Evolutionary conservation across 1,140 invertebrate species (phyloP).

Genomic region (Orius insidiosus): DNA sequence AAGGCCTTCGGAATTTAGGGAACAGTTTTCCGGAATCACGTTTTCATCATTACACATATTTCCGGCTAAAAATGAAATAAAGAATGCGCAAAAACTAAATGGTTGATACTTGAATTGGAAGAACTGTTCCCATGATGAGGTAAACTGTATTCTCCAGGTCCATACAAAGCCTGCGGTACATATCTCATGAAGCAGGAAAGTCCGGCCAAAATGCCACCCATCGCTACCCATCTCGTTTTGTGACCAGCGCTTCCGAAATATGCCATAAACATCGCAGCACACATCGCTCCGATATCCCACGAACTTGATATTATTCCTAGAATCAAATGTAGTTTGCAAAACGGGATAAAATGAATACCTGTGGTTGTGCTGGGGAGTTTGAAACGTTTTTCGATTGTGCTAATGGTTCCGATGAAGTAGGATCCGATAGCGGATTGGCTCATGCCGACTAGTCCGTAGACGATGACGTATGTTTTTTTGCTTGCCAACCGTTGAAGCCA

Average conservation of each 20-base stretch:
- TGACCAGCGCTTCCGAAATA: constrained; percentile 18
- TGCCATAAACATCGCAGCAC: constrained; percentile 9
- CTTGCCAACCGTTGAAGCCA: constrained; percentile 50
- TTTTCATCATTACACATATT: too few relatives aligned
- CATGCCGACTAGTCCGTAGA: constrained; percentile 51
- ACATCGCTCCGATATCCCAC: constrained; percentile 18
- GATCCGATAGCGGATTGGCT: constrained; percentile 53
- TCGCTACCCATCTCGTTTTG: constrained; percentile 18
- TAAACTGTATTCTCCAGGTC: constrained; percentile 14
- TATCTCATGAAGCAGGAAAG: constrained; percentile 14
- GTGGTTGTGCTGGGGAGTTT: constrained; percentile 56
- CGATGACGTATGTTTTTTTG: constrained; percentile 50
- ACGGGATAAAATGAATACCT: constrained; percentile 28
- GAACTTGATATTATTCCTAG: constrained; percentile 17
- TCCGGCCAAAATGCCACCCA: constrained; percentile 11
- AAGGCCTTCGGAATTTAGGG: constrained; percentile 5
- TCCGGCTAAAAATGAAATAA: not conserved
- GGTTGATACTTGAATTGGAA: not conserved
- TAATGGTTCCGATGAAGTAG: constrained; percentile 56
- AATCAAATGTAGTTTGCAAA: too few relatives aligned
- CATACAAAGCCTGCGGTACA: constrained; percentile 17
- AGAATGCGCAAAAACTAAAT: too few relatives aligned
- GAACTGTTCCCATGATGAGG: not conserved
- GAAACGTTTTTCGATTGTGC: constrained; percentile 60
- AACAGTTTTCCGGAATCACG: constrained; percentile 1